phyloP scores from a whole-genome alignment of 2,113 vertebrate genomes.

The Daphoenositta chrysoptera region DNA sequence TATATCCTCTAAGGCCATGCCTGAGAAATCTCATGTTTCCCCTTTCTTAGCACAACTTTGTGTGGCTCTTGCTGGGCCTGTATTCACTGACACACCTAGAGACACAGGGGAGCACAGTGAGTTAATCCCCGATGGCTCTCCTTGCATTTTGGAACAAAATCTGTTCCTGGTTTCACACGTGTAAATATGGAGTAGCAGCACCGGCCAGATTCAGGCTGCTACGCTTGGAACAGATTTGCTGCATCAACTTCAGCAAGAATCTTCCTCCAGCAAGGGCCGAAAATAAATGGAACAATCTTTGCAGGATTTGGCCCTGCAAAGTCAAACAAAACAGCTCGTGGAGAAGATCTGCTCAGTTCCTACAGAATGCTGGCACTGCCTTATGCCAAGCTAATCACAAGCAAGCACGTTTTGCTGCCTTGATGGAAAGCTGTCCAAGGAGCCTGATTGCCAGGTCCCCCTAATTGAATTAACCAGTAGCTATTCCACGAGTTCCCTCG shows the following conservation, averaged over 20 bases:
- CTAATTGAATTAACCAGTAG: background rate
- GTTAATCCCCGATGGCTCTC: background rate
- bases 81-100: background rate
- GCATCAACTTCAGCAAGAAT: background rate
- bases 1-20: background rate
- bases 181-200: constrained; percentile 5
- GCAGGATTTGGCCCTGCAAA: background rate
- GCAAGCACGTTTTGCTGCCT: background rate
- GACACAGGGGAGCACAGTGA: background rate
- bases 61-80: background rate
- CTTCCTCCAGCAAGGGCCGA: background rate
- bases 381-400: background rate
- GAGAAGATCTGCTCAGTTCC: background rate
- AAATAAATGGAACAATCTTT: constrained; percentile 3
- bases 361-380: background rate
- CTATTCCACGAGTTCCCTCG: background rate
- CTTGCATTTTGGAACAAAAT: background rate
- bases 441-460: background rate
- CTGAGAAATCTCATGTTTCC: background rate
- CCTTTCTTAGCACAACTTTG: background rate
- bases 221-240: background rate
- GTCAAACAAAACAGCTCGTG: background rate
- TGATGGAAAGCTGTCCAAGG: background rate
- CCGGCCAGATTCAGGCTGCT: background rate
- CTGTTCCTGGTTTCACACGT: background rate